Conservation (phyloP, 2,888 invertebrate species). For the Alloscopus bannaensis region DNA sequence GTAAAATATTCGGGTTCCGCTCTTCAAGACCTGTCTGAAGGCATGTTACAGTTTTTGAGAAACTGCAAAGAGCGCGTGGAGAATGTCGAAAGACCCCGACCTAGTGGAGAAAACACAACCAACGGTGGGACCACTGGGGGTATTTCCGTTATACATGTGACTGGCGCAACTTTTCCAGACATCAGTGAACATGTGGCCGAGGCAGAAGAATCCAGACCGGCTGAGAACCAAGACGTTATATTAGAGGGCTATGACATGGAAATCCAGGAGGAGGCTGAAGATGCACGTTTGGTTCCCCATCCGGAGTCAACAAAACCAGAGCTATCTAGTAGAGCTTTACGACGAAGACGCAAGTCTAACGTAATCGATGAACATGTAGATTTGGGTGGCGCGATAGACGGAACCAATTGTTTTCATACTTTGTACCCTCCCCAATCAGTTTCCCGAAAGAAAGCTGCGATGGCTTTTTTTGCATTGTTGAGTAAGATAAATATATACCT, state of each 20-base stretch:
- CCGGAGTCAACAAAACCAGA: too few relatives aligned
- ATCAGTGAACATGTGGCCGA: too few relatives aligned
- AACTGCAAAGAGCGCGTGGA: too few relatives aligned
- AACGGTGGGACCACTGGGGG: neutral
- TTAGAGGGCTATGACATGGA: too few relatives aligned
- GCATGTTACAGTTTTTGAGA: neutral
- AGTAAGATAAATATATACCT: constrained; percentile 19
- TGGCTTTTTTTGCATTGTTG: constrained; percentile 23
- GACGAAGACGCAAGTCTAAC: too few relatives aligned
- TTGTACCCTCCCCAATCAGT: constrained; percentile 8
- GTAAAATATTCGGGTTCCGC: too few relatives aligned
- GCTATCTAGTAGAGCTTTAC: too few relatives aligned
- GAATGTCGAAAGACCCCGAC: neutral
- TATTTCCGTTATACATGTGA: neutral
- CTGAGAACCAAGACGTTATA: too few relatives aligned
- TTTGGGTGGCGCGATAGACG: neutral
- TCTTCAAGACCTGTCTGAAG: neutral
- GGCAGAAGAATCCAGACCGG: constrained; percentile 4
- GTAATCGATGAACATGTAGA: too few relatives aligned
- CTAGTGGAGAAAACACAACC: neutral
- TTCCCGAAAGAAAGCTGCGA: constrained; percentile 16
- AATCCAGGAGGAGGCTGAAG: too few relatives aligned
- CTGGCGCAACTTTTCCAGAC: too few relatives aligned
- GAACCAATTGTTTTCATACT: constrained; percentile 6
- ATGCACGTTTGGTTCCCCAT: too few relatives aligned